Conservation (phyloP, 1,140 invertebrate genomes). For the Paraescarpia echinospica region DNA sequence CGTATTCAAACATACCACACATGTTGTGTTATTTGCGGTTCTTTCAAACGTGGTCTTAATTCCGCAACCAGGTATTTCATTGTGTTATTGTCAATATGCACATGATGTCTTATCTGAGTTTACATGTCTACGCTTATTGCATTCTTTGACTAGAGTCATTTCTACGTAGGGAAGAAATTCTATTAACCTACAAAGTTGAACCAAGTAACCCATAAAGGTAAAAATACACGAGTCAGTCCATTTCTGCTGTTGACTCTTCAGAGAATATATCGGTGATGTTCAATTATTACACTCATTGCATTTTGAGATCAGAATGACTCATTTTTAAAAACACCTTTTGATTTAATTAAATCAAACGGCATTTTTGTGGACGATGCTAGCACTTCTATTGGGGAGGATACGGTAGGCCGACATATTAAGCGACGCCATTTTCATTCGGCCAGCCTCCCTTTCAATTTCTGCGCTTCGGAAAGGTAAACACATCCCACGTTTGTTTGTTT, state of each 20-base stretch:
- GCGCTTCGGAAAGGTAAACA: no score
- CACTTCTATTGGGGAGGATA: no score
- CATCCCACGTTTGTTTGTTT: no score
- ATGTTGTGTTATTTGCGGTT: not conserved
- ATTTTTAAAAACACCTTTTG: not conserved
- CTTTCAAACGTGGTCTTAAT: not conserved
- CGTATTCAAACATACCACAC: not conserved
- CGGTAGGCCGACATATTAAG: no score
- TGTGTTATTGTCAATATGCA: not conserved
- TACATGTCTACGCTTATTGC: not conserved
- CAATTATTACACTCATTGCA: not conserved
- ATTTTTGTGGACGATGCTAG: no score
- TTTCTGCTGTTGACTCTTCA: not conserved
- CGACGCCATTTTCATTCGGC: no score
- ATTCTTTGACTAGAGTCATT: not conserved
- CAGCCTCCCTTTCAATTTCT: no score
- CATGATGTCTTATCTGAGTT: not conserved
- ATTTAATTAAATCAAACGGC: no score
- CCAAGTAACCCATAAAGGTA: not conserved
- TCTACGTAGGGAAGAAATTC: not conserved
- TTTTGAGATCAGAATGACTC: not conserved
- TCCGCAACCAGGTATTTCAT: not conserved
- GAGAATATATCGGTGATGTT: not conserved
- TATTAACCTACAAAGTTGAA: not conserved
- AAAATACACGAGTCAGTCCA: not conserved